Conservation (phyloP, 2,888 invertebrate genomes). For the Trachelus troglodyta region DNA sequence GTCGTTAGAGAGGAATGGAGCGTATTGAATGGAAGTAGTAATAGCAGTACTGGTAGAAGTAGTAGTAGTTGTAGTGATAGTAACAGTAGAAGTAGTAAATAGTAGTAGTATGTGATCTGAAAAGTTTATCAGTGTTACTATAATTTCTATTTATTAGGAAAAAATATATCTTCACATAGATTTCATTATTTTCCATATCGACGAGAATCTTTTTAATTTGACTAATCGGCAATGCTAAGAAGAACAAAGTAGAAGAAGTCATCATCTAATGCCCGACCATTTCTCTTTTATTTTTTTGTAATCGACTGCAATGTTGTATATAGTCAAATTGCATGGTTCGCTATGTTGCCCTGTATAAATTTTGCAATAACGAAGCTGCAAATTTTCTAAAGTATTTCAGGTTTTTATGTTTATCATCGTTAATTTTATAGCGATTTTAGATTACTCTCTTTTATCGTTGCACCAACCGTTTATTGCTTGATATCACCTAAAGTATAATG, state of each 20-base stretch:
- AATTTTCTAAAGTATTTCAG: not conserved
- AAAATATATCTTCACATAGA: not conserved
- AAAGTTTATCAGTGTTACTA: not conserved
- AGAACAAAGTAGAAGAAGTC: not conserved
- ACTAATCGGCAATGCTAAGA: not conserved
- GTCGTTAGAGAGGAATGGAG: not conserved
- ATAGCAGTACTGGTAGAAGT: no score
- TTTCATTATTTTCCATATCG: not conserved
- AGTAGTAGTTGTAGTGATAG: no score
- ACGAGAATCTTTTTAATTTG: not conserved
- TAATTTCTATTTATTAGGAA: not conserved
- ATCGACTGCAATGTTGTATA: not conserved
- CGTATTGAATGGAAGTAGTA: not conserved
- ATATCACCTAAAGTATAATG: conserved; percentile 10
- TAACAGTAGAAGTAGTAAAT: no score
- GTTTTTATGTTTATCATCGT: not conserved
- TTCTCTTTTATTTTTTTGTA: not conserved
- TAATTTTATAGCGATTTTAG: conserved; percentile 3
- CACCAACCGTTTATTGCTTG: conserved; percentile 15
- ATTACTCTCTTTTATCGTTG: conserved; percentile 6
- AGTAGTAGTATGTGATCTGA: not conserved
- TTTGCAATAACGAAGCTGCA: not conserved
- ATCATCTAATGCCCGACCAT: not conserved
- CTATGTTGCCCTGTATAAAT: not conserved
- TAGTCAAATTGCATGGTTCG: no score